Percentiles rank a stretch among this genome's conserved stretches.
Evolutionary conservation across 2,797 vertebrate genomes (phyloP).

Genomic region (Enteromius thamalakanensis): DNA sequence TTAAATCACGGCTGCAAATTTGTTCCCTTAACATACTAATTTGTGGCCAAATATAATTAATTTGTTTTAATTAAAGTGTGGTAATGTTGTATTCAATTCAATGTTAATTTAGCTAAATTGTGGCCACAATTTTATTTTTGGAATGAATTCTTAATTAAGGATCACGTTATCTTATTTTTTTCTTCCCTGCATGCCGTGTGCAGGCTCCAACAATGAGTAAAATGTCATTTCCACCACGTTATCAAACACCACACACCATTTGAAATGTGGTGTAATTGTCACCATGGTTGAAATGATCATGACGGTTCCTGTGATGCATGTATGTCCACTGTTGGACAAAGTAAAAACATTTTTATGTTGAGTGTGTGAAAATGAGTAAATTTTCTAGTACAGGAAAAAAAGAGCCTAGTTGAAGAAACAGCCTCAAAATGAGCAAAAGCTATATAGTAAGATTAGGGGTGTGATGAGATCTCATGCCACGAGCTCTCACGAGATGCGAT

Average conservation of each 20-base stretch:
- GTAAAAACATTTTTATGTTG: no score
- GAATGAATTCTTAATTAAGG: not conserved
- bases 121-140: not conserved
- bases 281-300: not conserved
- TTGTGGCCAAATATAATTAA: not conserved
- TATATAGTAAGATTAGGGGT: not conserved
- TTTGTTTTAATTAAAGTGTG: not conserved
- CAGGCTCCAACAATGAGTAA: not conserved
- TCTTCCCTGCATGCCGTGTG: not conserved
- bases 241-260: not conserved
- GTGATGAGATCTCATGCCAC: no score
- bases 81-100: not conserved
- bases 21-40: not conserved
- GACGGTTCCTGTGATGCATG: not conserved
- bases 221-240: not conserved
- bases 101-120: not conserved
- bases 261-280: not conserved
- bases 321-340: not conserved
- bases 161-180: not conserved
- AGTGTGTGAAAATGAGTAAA: not conserved
- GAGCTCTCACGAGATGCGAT: no score
- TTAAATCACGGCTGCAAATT: not conserved
- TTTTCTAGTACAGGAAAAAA: not conserved
- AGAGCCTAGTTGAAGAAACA: not conserved
- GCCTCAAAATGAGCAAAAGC: not conserved